Evolutionary conservation across 2,888 invertebrate genomes (phyloP).

Genomic region (Drosophila cognata): DNA sequence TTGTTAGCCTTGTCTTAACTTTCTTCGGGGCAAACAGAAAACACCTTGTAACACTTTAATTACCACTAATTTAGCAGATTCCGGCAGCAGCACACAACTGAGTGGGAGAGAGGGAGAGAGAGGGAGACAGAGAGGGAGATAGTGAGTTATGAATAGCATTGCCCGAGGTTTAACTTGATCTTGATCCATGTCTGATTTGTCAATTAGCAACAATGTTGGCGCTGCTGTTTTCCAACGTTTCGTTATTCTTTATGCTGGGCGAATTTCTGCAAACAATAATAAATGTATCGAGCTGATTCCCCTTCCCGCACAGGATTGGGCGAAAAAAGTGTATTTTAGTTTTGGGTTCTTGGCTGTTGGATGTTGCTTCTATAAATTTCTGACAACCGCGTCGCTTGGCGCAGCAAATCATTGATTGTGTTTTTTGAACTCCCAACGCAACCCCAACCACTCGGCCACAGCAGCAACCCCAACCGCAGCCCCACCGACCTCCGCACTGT

Average conservation of each 20-base stretch:
- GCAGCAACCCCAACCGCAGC: neutral
- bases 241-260: conserved; percentile 13
- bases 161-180: conserved; percentile 43
- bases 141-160: conserved; percentile 25
- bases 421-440: conserved; percentile 18
- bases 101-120: conserved; percentile 1
- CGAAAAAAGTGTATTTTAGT: conserved; percentile 20
- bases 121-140: conserved; percentile 1
- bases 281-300: conserved; percentile 7
- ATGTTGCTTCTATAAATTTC: conserved; percentile 60
- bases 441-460: neutral
- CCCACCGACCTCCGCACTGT: neutral
- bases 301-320: neutral
- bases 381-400: conserved; percentile 72
- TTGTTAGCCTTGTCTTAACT: conserved; percentile 41
- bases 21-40: conserved; percentile 60
- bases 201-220: conserved; percentile 52
- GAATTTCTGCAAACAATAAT: conserved; percentile 14
- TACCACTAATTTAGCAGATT: conserved; percentile 64
- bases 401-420: conserved; percentile 76
- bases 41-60: conserved; percentile 79
- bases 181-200: conserved; percentile 54
- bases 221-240: conserved; percentile 37
- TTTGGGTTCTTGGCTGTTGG: conserved; percentile 7
- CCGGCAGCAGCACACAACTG: neutral